A percentile compares a stretch with the other conserved stretches of the same genome.
Conservation (phyloP, 2,888 invertebrate genomes). For the Serripes groenlandicus region DNA sequence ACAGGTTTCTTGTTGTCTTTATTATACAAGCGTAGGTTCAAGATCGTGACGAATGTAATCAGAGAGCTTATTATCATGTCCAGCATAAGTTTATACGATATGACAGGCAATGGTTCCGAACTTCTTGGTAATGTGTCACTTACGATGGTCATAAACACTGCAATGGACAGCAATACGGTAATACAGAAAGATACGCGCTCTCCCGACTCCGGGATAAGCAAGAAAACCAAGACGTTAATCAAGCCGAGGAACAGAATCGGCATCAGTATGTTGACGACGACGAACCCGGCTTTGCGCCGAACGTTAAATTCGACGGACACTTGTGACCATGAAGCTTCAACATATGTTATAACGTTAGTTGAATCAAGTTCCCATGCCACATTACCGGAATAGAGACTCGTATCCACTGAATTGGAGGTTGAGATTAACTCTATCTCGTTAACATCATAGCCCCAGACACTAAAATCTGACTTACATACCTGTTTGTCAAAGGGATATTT, state of each 20-base stretch:
- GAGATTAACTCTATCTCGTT: slow-evolving; percentile 39
- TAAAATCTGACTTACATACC: slow-evolving; percentile 46
- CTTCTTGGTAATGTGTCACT: slow-evolving; percentile 64
- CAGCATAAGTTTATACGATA: slow-evolving; percentile 48
- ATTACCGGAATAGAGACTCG: background rate
- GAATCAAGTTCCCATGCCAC: slow-evolving; percentile 2
- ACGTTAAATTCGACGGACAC: slow-evolving; percentile 19
- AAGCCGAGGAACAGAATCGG: slow-evolving; percentile 68
- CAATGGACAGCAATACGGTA: slow-evolving; percentile 69
- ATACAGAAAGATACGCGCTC: slow-evolving; percentile 67
- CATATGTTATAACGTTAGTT: background rate
- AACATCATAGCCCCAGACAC: slow-evolving; percentile 39
- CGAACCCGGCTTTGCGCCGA: slow-evolving; percentile 57
- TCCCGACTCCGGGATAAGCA: slow-evolving; percentile 66
- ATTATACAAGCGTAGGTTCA: slow-evolving; percentile 62
- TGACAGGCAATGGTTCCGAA: slow-evolving; percentile 63
- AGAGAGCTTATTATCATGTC: slow-evolving; percentile 67
- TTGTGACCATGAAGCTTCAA: background rate
- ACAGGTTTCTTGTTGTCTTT: slow-evolving; percentile 44
- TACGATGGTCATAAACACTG: slow-evolving; percentile 69
- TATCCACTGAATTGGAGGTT: background rate
- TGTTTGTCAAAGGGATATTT: slow-evolving; percentile 67
- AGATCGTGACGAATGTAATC: slow-evolving; percentile 55
- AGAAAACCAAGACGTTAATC: slow-evolving; percentile 66
- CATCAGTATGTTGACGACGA: slow-evolving; percentile 65